A percentile compares a stretch with the other conserved stretches of the same genome.
Evolutionary conservation across 2,888 invertebrate genomes (phyloP).

Genomic region (Drosophila hamatofila): DNA sequence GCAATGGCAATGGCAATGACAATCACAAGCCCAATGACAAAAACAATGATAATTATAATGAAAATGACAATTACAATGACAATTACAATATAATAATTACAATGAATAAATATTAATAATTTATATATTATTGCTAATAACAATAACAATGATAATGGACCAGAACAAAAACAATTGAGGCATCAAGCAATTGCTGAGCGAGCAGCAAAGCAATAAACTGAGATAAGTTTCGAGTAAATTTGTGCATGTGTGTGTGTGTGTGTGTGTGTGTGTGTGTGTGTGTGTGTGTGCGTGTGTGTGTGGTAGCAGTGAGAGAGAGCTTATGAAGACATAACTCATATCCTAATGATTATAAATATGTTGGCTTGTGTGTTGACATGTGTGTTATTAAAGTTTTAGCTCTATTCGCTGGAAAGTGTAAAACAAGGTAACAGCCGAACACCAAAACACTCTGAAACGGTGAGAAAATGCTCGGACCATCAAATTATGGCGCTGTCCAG

Average conservation of each 20-base stretch:
- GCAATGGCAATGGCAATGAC: background rate
- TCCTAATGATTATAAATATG: conserved; percentile 65
- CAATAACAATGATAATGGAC: background rate
- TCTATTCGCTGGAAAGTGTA: conserved; percentile 70
- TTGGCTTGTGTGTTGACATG: conserved; percentile 30
- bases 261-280: background rate
- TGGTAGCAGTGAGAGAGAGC: background rate
- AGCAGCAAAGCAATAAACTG: background rate
- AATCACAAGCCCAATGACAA: background rate
- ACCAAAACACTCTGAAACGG: conserved; percentile 44
- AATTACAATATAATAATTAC: background rate
- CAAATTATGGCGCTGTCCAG: conserved; percentile 64
- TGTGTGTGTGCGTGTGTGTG: background rate
- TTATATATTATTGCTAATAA: background rate
- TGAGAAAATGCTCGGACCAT: conserved; percentile 63
- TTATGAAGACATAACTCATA: conserved; percentile 62
- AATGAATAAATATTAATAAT: too few species aligned
- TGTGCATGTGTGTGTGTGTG: background rate
- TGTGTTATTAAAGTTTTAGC: conserved; percentile 50
- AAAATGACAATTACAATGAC: too few species aligned
- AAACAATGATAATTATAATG: too few species aligned
- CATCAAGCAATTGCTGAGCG: background rate
- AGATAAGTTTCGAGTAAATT: conserved; percentile 6
- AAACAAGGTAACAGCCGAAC: conserved; percentile 48
- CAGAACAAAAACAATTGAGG: background rate